Percentiles rank a stretch among this genome's conserved stretches.
phyloP scores from a whole-genome alignment of 2,113 vertebrate species.

The Acanthisitta chloris region DNA sequence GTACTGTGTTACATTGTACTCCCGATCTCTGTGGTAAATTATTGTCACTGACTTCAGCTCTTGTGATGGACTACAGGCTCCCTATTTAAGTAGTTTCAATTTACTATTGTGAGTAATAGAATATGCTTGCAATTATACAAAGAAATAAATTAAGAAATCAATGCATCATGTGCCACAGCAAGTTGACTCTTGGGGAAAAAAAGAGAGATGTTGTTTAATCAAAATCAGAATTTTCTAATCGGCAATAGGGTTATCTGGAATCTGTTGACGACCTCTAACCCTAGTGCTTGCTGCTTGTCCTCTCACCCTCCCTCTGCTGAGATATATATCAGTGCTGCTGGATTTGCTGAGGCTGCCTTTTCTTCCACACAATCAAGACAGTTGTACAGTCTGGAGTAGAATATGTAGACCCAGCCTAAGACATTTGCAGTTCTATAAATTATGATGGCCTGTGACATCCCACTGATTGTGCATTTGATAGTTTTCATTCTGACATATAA shows the following conservation, averaged over 20 bases:
- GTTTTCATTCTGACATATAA: background rate
- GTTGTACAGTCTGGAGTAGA: background rate
- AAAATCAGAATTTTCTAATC: background rate
- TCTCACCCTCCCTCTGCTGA: background rate
- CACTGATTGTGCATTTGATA: background rate
- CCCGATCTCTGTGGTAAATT: background rate
- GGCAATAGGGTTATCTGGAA: background rate
- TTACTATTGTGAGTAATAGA: background rate
- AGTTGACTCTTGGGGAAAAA: background rate
- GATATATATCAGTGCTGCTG: background rate
- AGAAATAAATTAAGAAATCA: background rate
- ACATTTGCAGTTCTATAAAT: background rate
- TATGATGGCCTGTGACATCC: background rate
- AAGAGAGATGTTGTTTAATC: accelerated
- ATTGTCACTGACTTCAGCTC: background rate
- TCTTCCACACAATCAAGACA: background rate
- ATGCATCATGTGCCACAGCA: background rate
- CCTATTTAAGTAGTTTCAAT: background rate
- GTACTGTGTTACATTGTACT: background rate
- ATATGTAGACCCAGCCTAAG: background rate
- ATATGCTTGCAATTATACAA: background rate
- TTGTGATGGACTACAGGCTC: background rate
- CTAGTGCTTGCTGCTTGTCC: background rate
- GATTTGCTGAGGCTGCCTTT: background rate
- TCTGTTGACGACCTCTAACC: background rate